A percentile compares a stretch with the other conserved stretches of the same genome.
Evolutionary conservation across 2,888 invertebrate species (phyloP).

Genomic region (Glyphotaelius pellucidus): DNA sequence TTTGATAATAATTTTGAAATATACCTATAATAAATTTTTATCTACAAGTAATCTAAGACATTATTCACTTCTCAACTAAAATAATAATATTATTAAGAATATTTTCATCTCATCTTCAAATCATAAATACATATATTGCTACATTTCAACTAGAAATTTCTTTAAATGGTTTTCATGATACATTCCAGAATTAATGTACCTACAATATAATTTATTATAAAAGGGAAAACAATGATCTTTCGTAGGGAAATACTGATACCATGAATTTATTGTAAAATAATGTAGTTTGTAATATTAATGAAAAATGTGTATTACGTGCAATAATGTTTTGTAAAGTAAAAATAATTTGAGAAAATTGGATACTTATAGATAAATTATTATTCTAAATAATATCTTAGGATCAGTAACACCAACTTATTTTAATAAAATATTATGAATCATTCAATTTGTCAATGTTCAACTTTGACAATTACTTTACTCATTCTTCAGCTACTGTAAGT

Average conservation of each 20-base stretch:
- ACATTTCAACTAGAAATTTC: neutral
- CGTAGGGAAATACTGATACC: neutral
- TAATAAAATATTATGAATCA: constrained; percentile 10
- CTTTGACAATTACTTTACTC: neutral
- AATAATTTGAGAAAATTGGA: constrained; percentile 3
- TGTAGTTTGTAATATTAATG: neutral
- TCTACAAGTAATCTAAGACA: neutral
- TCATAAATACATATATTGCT: neutral
- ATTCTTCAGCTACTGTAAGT: neutral
- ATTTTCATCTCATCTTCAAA: neutral
- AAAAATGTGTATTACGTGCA: constrained; percentile 42
- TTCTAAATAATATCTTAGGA: constrained; percentile 4
- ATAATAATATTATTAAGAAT: neutral
- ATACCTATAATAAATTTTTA: neutral
- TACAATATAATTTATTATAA: neutral
- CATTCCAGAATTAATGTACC: neutral
- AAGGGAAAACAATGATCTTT: neutral
- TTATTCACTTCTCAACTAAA: neutral
- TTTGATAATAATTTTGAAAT: neutral
- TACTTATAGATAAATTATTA: neutral
- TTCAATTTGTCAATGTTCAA: neutral
- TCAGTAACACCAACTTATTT: constrained; percentile 28
- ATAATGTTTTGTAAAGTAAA: constrained; percentile 26
- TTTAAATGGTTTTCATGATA: neutral
- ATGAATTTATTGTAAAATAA: neutral